phyloP scores from a whole-genome alignment of 1,140 invertebrate genomes.

The Gryllus bimaculatus region DNA sequence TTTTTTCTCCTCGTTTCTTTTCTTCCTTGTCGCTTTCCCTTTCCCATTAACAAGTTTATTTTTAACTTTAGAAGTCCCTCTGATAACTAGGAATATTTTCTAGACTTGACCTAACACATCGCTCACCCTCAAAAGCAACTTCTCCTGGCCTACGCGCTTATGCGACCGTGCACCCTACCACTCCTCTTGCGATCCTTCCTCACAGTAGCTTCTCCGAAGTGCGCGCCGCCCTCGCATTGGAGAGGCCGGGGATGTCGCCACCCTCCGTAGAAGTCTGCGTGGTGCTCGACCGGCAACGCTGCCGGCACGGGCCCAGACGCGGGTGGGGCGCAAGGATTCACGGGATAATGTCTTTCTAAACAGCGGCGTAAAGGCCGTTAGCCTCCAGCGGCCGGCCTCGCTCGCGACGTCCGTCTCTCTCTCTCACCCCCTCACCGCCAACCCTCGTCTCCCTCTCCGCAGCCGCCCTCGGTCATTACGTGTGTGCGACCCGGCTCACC shows the following conservation, averaged over 20 bases:
- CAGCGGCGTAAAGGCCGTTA: not conserved
- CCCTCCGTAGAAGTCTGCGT: not conserved
- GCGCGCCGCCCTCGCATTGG: too few species aligned
- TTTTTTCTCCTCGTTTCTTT: too few species aligned
- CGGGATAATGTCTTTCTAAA: not conserved
- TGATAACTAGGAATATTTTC: too few species aligned
- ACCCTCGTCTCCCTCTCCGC: not conserved
- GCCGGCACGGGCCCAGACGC: too few species aligned
- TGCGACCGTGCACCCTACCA: not conserved
- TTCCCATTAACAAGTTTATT: too few species aligned
- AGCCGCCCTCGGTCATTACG: not conserved
- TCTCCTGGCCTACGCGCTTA: too few species aligned
- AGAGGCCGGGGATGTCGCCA: not conserved
- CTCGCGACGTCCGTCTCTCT: not conserved
- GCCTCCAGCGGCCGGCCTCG: not conserved
- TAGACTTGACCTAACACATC: too few species aligned
- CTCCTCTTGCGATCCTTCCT: not conserved
- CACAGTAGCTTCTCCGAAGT: not conserved
- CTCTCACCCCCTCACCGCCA: not conserved
- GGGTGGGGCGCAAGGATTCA: not conserved
- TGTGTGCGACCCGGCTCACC: not conserved
- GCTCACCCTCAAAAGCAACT: too few species aligned
- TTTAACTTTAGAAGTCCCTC: too few species aligned
- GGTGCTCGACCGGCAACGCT: too few species aligned
- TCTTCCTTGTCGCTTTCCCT: too few species aligned